Percentiles rank a stretch among this genome's conserved stretches.
These are phyloP conservation scores for Atethmia centrago DNA, from an alignment of 2,888 invertebrate genomes.

Conservation along the genomic window DNA sequence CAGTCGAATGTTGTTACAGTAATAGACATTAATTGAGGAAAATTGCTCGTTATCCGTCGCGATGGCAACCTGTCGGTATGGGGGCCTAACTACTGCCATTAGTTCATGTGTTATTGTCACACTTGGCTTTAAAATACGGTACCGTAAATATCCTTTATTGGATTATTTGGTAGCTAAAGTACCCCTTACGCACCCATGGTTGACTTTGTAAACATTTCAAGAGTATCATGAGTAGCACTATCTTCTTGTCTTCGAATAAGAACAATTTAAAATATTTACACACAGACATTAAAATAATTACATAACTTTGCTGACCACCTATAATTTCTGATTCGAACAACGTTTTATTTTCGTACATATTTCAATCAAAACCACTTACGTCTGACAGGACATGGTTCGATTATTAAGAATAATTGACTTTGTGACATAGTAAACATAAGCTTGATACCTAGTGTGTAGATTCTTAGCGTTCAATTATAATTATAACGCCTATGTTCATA, in stretches of 20 bases:
- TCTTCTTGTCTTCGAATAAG: neutral
- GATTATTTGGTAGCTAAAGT: neutral
- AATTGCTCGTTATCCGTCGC: conserved; percentile 27
- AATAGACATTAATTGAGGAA: conserved; percentile 39
- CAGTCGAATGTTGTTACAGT: conserved; percentile 28
- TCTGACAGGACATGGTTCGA: neutral
- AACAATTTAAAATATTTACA: neutral
- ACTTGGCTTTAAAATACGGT: conserved; percentile 12
- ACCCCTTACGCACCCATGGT: no score
- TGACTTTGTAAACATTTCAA: neutral
- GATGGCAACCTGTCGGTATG: conserved; percentile 18
- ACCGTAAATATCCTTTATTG: neutral
- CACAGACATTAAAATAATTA: neutral
- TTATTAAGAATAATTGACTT: neutral
- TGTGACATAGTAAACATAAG: neutral
- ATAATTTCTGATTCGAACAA: neutral
- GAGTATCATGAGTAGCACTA: neutral
- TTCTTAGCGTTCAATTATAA: neutral
- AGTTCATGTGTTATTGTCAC: conserved; percentile 20
- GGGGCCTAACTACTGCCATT: conserved; percentile 28
- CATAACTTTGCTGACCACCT: neutral
- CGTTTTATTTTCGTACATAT: neutral
- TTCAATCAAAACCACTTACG: neutral
- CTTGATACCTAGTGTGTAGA: neutral
- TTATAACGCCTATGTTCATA: neutral